Evolutionary conservation across 2,113 vertebrate genomes (phyloP), one percentile per base, ranked within the genome.

Genomic region (Mesocricetus auratus): DNA sequence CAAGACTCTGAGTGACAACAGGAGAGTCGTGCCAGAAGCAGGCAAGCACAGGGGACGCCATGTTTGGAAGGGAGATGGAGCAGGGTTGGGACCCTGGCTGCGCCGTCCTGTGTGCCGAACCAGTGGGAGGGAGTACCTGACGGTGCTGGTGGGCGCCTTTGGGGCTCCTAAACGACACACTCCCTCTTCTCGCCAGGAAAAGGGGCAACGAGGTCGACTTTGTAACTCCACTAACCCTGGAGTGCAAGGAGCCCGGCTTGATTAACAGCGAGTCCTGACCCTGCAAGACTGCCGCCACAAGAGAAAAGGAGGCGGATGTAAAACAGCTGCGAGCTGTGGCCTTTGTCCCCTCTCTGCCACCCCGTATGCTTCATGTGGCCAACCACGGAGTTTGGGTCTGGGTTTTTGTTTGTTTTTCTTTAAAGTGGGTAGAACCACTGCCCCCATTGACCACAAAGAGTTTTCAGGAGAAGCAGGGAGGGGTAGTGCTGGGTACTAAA

Each of bases 301-400:
- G 5, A 13, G 64, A 45, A 85, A 42, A 39, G 7, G 26, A 64
- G 26, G 39, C 26, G 42, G 13, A 9, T 11, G 11, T 22, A 16
- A 36, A 82, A 82, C 60, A 31, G 26, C 39, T 85, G 39, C 45
- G 81, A 31, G n/a, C 36, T 15, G 22, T 60, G 81, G 15, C 39
- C 26, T 17, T 42, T 3, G n/a, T 83, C n/a, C 58, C 22, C 56
- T 42, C 53, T 82, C 58, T n/a, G 33, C 33, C 0, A 0, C 11
- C 11, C 2, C 33, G 33, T 11, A 4, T 0, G 19, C 7, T 24
- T 42, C 58, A 0, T 21, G 69, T 15, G 12, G 1, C 6, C 8
- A 22, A 56, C 36, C 53, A 79, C 47, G 11, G 19, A 77, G 8
- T 56, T 29, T 45, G 73, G 53, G 11, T 60, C 85, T 83, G n/a